These are phyloP conservation scores for Epirrhoe alternata DNA, from an alignment of 2,888 invertebrate genomes.

Conservation along the genomic window DNA sequence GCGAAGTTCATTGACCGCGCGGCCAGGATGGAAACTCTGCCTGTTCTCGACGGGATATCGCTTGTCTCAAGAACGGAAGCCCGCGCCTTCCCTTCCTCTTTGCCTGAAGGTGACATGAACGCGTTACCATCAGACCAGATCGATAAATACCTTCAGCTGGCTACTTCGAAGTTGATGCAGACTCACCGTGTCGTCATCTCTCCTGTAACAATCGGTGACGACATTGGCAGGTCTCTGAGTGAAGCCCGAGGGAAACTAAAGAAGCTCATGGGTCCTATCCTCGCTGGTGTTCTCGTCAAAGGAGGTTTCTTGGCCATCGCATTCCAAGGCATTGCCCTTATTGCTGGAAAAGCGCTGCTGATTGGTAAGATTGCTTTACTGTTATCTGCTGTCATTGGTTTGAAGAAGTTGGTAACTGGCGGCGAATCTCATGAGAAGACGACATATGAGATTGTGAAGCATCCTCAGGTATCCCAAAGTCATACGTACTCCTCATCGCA, in stretches of 20 bases:
- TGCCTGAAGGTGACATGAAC: constrained; percentile 86
- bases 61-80: constrained; percentile 81
- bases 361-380: constrained; percentile 94
- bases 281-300: constrained; percentile 89
- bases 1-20: constrained; percentile 88
- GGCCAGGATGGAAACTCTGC: constrained; percentile 85
- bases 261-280: constrained; percentile 87
- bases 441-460: constrained; percentile 93
- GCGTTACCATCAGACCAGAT: constrained; percentile 86
- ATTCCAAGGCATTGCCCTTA: constrained; percentile 89
- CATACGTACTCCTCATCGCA: constrained; percentile 90
- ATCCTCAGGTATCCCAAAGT: constrained; percentile 92
- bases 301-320: constrained; percentile 90
- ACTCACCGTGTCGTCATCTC: constrained; percentile 86
- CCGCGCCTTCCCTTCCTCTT: constrained; percentile 76
- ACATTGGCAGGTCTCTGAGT: constrained; percentile 76
- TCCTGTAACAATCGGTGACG: constrained; percentile 68
- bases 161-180: constrained; percentile 85
- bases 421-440: constrained; percentile 90
- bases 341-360: constrained; percentile 92
- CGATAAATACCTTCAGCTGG: constrained; percentile 84
- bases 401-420: constrained; percentile 90
- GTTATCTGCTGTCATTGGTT: constrained; percentile 90
- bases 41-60: constrained; percentile 86
- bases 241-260: constrained; percentile 87